Percentiles rank a stretch among this genome's conserved stretches.
Conservation (phyloP, 2,888 invertebrate genomes). For the Polydrusus cervinus region DNA sequence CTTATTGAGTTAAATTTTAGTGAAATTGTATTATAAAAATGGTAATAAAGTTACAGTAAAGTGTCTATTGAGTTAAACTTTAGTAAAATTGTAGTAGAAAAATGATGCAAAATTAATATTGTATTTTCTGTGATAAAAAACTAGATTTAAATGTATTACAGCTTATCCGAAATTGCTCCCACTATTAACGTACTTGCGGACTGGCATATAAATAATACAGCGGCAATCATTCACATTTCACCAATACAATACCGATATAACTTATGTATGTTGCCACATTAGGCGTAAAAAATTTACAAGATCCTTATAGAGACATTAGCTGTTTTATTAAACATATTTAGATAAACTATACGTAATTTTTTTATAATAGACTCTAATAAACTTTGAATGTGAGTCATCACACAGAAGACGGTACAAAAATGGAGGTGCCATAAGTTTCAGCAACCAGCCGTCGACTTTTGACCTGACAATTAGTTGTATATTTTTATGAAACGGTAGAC, state of each 20-base stretch:
- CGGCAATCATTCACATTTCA: not conserved
- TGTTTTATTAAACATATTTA: conserved; percentile 19
- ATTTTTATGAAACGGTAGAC: conserved; percentile 27
- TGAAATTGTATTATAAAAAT: no score
- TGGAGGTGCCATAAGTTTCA: conserved; percentile 33
- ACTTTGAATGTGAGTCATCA: conserved; percentile 26
- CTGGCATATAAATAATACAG: not conserved
- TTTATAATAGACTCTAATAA: conserved; percentile 2
- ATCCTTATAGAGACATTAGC: conserved; percentile 32
- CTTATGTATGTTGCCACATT: conserved; percentile 22
- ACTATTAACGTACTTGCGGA: no score
- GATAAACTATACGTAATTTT: not conserved
- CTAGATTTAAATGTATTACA: not conserved
- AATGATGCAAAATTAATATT: no score
- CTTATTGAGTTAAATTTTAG: no score
- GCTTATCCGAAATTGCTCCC: no score
- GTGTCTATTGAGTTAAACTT: no score
- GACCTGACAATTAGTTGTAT: conserved; percentile 26
- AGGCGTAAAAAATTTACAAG: conserved; percentile 20
- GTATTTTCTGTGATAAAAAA: no score
- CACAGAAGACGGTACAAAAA: conserved; percentile 15
- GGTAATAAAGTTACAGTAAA: no score
- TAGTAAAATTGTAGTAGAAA: no score
- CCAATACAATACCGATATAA: conserved; percentile 5
- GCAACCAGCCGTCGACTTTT: conserved; percentile 19